Evolutionary conservation across 2,888 invertebrate genomes (phyloP).

Genomic region (Coenonympha arcania): DNA sequence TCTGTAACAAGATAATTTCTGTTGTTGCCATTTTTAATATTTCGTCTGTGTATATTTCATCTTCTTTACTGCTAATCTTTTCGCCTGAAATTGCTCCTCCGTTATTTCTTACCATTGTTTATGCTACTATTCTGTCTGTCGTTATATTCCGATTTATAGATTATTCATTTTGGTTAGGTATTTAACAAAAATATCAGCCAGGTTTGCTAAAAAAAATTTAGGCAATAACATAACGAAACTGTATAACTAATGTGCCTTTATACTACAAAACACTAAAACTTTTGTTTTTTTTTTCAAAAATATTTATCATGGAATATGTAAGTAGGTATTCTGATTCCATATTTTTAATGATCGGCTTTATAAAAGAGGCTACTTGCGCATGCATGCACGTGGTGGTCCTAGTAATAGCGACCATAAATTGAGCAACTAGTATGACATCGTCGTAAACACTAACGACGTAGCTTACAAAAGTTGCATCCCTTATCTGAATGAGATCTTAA

Average conservation of each 20-base stretch:
- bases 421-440: slow-evolving; percentile 34
- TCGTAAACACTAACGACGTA: slow-evolving; percentile 52
- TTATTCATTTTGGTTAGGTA: background rate
- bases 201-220: too few relatives aligned
- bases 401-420: slow-evolving; percentile 41
- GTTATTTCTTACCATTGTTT: background rate
- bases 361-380: background rate
- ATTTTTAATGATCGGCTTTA: background rate
- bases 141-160: too few relatives aligned
- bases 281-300: too few relatives aligned
- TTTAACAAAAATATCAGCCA: too few relatives aligned
- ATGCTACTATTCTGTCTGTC: background rate
- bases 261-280: too few relatives aligned
- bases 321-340: too few relatives aligned
- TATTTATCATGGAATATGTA: too few relatives aligned
- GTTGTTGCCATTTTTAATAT: background rate
- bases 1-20: slow-evolving; percentile 15
- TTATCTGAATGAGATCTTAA: slow-evolving; percentile 71
- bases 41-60: background rate
- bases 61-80: background rate
- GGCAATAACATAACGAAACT: too few relatives aligned
- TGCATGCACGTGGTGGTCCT: slow-evolving; percentile 2
- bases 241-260: too few relatives aligned
- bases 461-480: slow-evolving; percentile 47
- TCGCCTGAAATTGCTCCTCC: background rate